A percentile compares a stretch with the other conserved stretches of the same genome.
Evolutionary conservation across 2,797 vertebrate species (phyloP).

Genomic region (Xenentodon cancila): DNA sequence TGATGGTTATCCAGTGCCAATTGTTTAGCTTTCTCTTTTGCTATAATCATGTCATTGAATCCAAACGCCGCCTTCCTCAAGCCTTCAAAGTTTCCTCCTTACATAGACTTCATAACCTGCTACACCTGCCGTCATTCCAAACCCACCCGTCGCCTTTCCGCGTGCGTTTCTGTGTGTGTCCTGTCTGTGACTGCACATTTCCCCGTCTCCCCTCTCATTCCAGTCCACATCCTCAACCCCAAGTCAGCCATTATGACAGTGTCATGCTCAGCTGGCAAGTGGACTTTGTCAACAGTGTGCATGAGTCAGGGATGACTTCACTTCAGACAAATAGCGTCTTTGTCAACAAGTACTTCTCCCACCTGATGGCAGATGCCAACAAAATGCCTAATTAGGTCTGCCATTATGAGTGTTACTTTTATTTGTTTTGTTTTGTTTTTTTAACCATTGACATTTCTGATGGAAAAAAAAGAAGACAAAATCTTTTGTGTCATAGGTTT

Average conservation of each 20-base stretch:
- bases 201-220: constrained; percentile 59
- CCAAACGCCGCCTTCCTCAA: constrained; percentile 14
- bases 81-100: constrained; percentile 14
- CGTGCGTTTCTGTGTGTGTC: constrained; percentile 1
- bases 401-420: constrained; percentile 57
- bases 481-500: constrained; percentile 37
- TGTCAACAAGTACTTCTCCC: constrained; percentile 35
- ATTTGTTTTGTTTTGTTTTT: too few relatives aligned
- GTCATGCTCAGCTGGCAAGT: constrained; percentile 55
- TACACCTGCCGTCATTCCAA: constrained; percentile 72
- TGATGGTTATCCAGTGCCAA: constrained; percentile 41
- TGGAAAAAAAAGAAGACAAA: constrained; percentile 5
- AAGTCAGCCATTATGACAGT: constrained; percentile 52
- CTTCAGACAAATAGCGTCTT: constrained; percentile 39
- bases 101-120: constrained; percentile 24
- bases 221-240: constrained; percentile 44
- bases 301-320: constrained; percentile 60
- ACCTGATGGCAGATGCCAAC: constrained; percentile 37
- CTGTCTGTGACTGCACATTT: constrained; percentile 23
- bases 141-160: constrained; percentile 28
- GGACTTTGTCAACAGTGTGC: constrained; percentile 44
- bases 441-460: constrained; percentile 53
- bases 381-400: constrained; percentile 43
- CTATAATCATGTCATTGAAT: constrained; percentile 28
- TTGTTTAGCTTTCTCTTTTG: constrained; percentile 9